These are phyloP conservation scores for Uloborus plumipes DNA, from an alignment of 2,888 invertebrate genomes.

Conservation along the genomic window DNA sequence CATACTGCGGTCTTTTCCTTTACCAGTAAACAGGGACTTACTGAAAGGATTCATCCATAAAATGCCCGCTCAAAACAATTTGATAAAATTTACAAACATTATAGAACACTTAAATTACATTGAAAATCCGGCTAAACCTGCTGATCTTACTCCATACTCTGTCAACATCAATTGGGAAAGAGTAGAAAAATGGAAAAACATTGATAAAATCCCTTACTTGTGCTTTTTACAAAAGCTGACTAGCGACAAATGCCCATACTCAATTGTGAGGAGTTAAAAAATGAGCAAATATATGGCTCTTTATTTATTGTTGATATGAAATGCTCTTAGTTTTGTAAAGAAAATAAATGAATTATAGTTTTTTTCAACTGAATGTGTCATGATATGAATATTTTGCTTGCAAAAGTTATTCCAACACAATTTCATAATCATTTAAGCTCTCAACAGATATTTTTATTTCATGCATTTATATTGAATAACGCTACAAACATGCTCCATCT, in stretches of 20 bases:
- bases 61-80: slow-evolving; percentile 4
- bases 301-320: background rate
- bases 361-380: too few species aligned
- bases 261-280: background rate
- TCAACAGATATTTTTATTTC: too few species aligned
- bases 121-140: slow-evolving; percentile 3
- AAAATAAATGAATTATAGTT: too few species aligned
- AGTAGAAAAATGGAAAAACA: slow-evolving; percentile 9
- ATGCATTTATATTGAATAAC: too few species aligned
- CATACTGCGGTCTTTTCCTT: slow-evolving; percentile 8
- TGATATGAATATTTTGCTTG: too few species aligned
- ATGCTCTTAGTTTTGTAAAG: too few species aligned
- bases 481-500: too few species aligned
- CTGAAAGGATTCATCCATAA: slow-evolving; percentile 18
- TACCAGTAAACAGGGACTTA: slow-evolving; percentile 17
- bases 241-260: slow-evolving; percentile 19
- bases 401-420: too few species aligned
- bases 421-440: too few species aligned
- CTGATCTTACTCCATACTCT: slow-evolving; percentile 14
- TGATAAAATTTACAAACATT: slow-evolving; percentile 11
- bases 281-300: background rate
- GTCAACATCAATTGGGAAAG: slow-evolving; percentile 24
- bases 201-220: slow-evolving; percentile 5
- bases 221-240: slow-evolving; percentile 10
- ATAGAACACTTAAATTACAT: slow-evolving; percentile 10